These are phyloP conservation scores for Mimachlamys varia DNA, from an alignment of 2,888 invertebrate species.

Conservation along the genomic window DNA sequence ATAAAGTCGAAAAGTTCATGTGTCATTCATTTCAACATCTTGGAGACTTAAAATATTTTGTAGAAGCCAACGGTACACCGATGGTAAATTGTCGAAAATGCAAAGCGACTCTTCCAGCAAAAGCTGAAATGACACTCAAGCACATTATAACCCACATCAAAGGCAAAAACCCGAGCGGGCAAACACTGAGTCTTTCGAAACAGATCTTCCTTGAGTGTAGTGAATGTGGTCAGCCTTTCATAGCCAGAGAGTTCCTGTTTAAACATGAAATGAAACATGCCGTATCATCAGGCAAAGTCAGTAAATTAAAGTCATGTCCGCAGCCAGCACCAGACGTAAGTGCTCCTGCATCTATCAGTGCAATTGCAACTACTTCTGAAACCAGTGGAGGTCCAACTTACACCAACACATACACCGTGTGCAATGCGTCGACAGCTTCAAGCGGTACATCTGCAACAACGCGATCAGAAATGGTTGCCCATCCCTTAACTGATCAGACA, in stretches of 20 bases:
- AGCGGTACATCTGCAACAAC: background rate
- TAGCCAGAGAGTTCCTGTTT: slow-evolving; percentile 8
- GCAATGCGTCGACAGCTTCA: background rate
- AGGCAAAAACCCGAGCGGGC: background rate
- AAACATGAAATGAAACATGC: slow-evolving; percentile 40
- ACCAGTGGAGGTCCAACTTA: background rate
- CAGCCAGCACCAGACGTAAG: background rate
- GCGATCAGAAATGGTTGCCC: slow-evolving; percentile 16
- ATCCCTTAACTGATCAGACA: background rate
- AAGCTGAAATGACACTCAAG: background rate
- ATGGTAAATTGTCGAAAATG: background rate
- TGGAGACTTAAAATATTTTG: background rate
- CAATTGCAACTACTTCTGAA: background rate
- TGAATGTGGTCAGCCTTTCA: slow-evolving; percentile 49
- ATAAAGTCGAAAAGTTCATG: background rate
- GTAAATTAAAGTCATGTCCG: background rate
- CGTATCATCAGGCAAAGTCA: background rate
- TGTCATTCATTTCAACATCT: slow-evolving; percentile 16
- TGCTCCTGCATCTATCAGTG: background rate
- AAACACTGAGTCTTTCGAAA: background rate
- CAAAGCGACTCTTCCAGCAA: background rate
- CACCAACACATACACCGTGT: background rate
- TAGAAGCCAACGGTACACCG: background rate
- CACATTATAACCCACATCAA: background rate
- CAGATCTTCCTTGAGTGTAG: slow-evolving; percentile 41